Conservation (phyloP, 2,797 vertebrate species). For the Clamator glandarius region DNA sequence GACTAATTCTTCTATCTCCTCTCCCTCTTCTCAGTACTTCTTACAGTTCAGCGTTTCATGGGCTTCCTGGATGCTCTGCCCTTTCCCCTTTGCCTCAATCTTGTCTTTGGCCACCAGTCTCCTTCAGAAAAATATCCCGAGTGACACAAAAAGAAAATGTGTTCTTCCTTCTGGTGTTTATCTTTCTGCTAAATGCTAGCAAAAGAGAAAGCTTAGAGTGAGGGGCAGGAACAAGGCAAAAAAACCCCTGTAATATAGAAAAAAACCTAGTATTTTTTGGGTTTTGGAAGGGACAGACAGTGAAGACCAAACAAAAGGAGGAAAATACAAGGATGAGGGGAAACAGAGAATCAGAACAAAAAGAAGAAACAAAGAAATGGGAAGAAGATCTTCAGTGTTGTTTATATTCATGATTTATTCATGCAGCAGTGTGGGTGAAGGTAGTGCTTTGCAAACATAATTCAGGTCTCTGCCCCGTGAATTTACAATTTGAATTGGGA, state of each 20-base stretch:
- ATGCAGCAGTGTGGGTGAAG: background rate
- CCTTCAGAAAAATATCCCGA: background rate
- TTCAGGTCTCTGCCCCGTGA: background rate
- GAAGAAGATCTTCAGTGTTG: background rate
- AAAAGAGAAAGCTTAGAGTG: background rate
- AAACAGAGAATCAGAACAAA: background rate
- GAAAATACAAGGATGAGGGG: background rate
- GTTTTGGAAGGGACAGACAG: background rate
- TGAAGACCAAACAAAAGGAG: background rate
- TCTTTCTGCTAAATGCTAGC: background rate
- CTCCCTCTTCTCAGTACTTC: background rate
- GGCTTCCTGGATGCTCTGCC: background rate
- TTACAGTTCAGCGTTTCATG: background rate
- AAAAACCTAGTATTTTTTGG: background rate
- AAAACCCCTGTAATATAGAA: background rate
- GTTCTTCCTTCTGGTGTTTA: background rate
- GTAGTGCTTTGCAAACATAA: background rate
- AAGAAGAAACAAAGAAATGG: background rate
- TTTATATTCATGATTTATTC: background rate
- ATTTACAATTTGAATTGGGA: background rate
- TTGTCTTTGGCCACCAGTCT: background rate
- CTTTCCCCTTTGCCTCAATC: background rate
- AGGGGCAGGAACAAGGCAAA: background rate
- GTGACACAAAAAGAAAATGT: background rate
- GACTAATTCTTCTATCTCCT: background rate